Percentiles rank a stretch among this genome's conserved stretches.
phyloP scores from a whole-genome alignment of 2,888 invertebrate species.

The Microchrysa polita region DNA sequence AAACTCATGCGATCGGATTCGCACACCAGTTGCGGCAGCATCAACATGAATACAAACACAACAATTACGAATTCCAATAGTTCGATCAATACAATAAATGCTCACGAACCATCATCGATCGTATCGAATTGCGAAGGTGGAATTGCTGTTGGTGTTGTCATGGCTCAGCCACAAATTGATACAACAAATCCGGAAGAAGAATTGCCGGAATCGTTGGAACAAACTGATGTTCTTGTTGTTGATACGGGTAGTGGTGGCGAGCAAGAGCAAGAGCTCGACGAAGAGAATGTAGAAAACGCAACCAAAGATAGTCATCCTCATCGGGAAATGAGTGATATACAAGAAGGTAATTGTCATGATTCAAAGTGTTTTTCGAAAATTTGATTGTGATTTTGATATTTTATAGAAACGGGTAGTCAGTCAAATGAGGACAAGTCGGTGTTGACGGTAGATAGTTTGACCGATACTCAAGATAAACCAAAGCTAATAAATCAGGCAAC shows the following conservation, averaged over 20 bases:
- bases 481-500: constrained; percentile 64
- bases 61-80: constrained; percentile 46
- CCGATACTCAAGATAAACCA: constrained; percentile 62
- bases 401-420: constrained; percentile 45
- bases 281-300: constrained; percentile 48
- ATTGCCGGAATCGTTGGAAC: constrained; percentile 56
- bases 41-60: constrained; percentile 14
- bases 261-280: constrained; percentile 12
- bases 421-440: constrained; percentile 51
- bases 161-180: constrained; percentile 13
- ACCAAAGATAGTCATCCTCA: constrained; percentile 51
- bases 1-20: constrained; percentile 28
- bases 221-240: constrained; percentile 53
- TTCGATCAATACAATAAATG: constrained; percentile 32
- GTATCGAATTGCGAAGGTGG: constrained; percentile 28
- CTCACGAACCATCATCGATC: constrained; percentile 43
- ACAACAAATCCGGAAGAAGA: constrained; percentile 52
- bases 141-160: background rate
- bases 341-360: constrained; percentile 50
- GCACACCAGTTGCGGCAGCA: constrained; percentile 30
- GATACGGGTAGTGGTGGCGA: constrained; percentile 37
- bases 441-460: constrained; percentile 48
- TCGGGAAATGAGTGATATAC: constrained; percentile 52
- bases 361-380: no score
- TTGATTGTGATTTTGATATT: no score